Conservation (phyloP, 2,797 vertebrate genomes). For the Huso huso region DNA sequence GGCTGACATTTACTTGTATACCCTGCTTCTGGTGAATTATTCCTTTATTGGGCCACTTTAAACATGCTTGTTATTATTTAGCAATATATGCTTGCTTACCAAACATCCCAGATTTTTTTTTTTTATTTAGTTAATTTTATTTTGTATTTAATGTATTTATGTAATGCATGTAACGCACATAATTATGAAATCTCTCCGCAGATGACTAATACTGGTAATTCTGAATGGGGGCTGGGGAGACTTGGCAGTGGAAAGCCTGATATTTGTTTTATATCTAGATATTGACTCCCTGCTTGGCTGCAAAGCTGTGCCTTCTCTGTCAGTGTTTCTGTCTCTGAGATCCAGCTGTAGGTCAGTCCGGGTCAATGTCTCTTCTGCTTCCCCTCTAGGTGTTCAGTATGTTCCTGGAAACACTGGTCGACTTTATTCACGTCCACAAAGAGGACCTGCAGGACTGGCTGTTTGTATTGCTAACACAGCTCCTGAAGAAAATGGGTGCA, state of each 20-base stretch:
- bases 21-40: too few relatives aligned
- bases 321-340: conserved; percentile 3
- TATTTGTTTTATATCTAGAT: not conserved
- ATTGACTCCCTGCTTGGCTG: conserved; percentile 56
- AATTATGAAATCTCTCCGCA: conserved; percentile 43
- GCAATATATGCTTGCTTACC: not conserved
- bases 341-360: conserved; percentile 27
- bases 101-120: conserved; percentile 6
- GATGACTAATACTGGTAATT: conserved; percentile 33
- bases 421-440: conserved; percentile 90
- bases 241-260: conserved; percentile 14
- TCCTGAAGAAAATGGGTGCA: conserved; percentile 96
- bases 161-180: conserved; percentile 60
- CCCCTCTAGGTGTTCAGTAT: conserved; percentile 89
- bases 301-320: conserved; percentile 52
- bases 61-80: too few relatives aligned
- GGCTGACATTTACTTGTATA: too few relatives aligned
- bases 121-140: conserved; percentile 6
- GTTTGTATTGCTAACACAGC: conserved; percentile 85
- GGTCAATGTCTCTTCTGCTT: conserved; percentile 46
- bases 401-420: conserved; percentile 95
- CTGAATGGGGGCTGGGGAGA: conserved; percentile 10
- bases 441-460: conserved; percentile 95
- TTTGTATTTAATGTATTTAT: not conserved
- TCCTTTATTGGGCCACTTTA: too few relatives aligned